Percentiles rank a stretch among this genome's conserved stretches.
These are phyloP conservation scores for Plectropomus leopardus DNA, from an alignment of 2,113 vertebrate species.

Conservation along the genomic window DNA sequence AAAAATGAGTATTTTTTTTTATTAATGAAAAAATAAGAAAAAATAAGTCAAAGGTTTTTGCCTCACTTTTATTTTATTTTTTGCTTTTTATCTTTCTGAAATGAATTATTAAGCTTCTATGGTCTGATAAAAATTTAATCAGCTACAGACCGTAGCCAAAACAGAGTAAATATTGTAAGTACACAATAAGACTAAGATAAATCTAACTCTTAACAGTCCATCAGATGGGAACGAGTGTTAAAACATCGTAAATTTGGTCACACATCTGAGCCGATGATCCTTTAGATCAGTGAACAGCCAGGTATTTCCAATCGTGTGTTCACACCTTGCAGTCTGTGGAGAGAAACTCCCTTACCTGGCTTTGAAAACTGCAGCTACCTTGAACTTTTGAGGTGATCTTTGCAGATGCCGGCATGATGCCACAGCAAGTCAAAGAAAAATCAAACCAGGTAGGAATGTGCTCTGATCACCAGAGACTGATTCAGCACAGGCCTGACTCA, in stretches of 20 bases:
- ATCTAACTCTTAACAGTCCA: not conserved
- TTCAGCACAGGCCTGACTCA: slow-evolving; percentile 8
- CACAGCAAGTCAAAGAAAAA: slow-evolving; percentile 4
- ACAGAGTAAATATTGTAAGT: too few species aligned
- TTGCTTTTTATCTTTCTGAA: too few species aligned
- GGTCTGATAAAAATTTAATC: not conserved
- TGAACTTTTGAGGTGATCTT: not conserved
- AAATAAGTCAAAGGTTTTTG: too few species aligned
- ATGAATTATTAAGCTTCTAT: too few species aligned
- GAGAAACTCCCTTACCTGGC: not conserved
- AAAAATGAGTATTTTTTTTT: too few species aligned
- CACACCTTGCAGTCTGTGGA: not conserved
- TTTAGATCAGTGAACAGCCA: not conserved
- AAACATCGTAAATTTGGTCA: not conserved
- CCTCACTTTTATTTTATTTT: too few species aligned
- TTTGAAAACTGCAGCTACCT: not conserved
- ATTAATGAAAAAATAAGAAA: too few species aligned
- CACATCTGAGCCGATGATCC: not conserved
- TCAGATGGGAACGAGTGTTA: not conserved
- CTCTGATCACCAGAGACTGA: not conserved
- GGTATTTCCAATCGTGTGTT: not conserved
- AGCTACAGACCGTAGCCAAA: not conserved
- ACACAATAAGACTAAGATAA: not conserved
- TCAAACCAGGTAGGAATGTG: not conserved
- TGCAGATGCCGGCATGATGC: not conserved